Evolutionary conservation across 2,888 invertebrate species (phyloP), one percentile per base, ranked within the genome.

Genomic region (Sinhomidia bicolor): DNA sequence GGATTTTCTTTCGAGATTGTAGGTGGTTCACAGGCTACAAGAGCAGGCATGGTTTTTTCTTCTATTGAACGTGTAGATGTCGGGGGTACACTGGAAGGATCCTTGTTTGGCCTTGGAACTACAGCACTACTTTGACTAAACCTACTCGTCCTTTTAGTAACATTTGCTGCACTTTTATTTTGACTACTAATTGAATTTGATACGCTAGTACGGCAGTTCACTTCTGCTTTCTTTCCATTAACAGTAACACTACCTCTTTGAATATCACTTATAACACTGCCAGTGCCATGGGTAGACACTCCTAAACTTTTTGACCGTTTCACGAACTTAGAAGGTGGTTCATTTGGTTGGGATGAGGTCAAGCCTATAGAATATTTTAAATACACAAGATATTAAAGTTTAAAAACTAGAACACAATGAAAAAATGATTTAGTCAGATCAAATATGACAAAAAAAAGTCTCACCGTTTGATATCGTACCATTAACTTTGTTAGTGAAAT

Each of bases 401-500:
- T 60, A 32, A 51, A n/a, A n/a, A n/a, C n/a, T 32, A 60, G 17
- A 79, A 41, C 6, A 41, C 9, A 47, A 47, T 3, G 47, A 47
- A 47, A 14, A 47, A 54, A 17, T n/a, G 14, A 17, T 17, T 7
- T 54, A 17, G 17, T 12, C 54, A 54, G 7, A 54, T 12, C 7
- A n/a, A 54, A n/a, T 17, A 54, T 54, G 6, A 54, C 54, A 5
- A 51, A 60, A 71, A 78, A 32, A 12, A 57, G 36, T 32, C 87
- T 87, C 81, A 87, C 87, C 87, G 20, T 87, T 87, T 14, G 87
- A 47, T 36, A 87, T 74, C 81, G 81, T 87, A 51, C 87, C 87
- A 41, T 87, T 87, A 74, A 82, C 68, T 82, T 87, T 87, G 17
- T 23, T 71, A 4, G 65, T 68, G 6, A 51, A 54, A n/a, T 60